Base-by-base conservation (phyloP, 2,888 invertebrate genomes). In the Acholoe squamosa region DNA sequence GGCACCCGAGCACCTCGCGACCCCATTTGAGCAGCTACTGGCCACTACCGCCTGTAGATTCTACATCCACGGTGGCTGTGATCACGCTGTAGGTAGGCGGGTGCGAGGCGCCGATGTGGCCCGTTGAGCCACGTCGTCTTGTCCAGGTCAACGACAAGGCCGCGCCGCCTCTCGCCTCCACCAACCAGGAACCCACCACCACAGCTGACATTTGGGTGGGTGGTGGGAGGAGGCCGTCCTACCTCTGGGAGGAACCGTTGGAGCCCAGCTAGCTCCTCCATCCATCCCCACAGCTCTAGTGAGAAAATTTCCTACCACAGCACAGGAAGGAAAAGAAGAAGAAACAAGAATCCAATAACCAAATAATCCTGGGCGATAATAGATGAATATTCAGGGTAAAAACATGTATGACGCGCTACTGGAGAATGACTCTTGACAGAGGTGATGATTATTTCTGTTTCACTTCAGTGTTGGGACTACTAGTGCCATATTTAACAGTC, bases 361-460 rank as follows among this genome's bases (percentile, higher is more conserved):
- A 43, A 43, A 43, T 43, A 43, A 43, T 43, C 43, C 10, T 10
- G 61, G 61, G 61, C 61, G 61, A 61, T 61, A 61, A 61, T 61
- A 61, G 61, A 61, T 61, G 61, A 61, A 61, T 61, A 61, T 61
- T 61, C 61, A 19, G 14, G 61, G 19, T 61, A 61, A 61, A 61
- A 61, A 61, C 61, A 61, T 61, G 61, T 61, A 7, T 61, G 61
- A 61, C 61, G 61, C 19, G 61, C 61, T 61, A 3, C 12, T 12
- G 61, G 61, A 61, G 61, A 19, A 61, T 61, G 61, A 61, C 61
- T 61, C 61, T 61, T 61, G 61, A 61, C 61, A 61, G 61, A 61
- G 61, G 14, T 43, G 43, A 43, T 43, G 61, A 19, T 61, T 61
- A 61, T 61, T 61, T 61, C n/a, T 61, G 61, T 61, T 19, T 19